Evolutionary conservation across 2,797 vertebrate genomes (phyloP).

Genomic region (Neomorphus geoffroyi): DNA sequence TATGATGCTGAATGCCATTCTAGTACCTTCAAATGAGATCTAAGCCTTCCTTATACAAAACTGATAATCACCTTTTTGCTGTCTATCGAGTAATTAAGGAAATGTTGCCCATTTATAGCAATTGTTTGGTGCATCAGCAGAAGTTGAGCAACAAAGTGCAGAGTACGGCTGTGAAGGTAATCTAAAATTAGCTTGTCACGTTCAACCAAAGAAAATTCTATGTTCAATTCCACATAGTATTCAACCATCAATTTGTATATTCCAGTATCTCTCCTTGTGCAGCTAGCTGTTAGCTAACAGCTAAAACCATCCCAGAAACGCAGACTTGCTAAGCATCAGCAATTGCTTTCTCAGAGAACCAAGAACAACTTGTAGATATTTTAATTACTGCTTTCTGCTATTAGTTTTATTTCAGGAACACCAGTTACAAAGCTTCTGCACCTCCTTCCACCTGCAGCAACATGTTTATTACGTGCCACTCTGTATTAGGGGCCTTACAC

Average conservation of each 20-base stretch:
- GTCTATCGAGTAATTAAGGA: slow-evolving; percentile 3
- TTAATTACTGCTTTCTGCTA: neutral
- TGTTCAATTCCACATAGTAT: neutral
- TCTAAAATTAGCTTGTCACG: neutral
- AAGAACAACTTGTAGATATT: neutral
- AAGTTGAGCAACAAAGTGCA: neutral
- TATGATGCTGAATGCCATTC: neutral
- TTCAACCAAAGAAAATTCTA: neutral
- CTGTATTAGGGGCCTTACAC: neutral
- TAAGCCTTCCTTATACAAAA: neutral
- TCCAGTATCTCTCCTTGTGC: neutral
- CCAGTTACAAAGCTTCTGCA: neutral
- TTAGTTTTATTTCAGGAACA: neutral
- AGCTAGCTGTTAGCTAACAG: neutral
- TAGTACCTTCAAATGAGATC: neutral
- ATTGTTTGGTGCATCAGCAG: neutral
- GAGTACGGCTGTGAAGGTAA: neutral
- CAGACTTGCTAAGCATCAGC: neutral
- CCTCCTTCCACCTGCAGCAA: neutral
- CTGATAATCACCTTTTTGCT: neutral
- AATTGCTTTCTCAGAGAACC: neutral
- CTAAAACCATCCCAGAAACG: neutral
- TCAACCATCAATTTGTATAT: neutral
- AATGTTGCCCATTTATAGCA: neutral
- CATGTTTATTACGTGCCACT: neutral